Conservation (phyloP, 2,797 vertebrate species). For the Sebastes kiyomatsui region DNA sequence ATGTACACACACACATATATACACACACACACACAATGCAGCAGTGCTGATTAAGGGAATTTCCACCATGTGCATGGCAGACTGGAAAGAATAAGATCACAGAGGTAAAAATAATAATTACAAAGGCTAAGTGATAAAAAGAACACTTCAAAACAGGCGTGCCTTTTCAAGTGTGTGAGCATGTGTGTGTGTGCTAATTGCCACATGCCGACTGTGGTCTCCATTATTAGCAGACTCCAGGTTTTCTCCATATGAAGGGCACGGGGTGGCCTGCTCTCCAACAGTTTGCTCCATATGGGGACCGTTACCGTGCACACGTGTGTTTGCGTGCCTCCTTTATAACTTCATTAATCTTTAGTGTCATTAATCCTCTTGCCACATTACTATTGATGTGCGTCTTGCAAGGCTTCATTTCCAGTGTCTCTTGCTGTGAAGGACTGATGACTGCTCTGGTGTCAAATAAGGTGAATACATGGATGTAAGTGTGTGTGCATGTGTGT, state of each 20-base stretch:
- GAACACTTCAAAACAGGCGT: conserved; percentile 67
- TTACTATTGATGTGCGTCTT: conserved; percentile 63
- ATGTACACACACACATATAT: neutral
- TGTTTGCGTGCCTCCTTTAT: conserved; percentile 35
- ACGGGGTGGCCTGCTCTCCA: conserved; percentile 48
- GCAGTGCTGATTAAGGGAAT: conserved; percentile 70
- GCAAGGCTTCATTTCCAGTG: conserved; percentile 41
- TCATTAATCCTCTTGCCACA: conserved; percentile 53
- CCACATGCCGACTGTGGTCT: conserved; percentile 62
- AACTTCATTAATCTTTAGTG: conserved; percentile 67
- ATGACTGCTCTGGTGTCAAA: conserved; percentile 54
- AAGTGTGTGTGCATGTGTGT: neutral
- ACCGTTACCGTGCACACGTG: conserved; percentile 47
- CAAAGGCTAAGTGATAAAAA: conserved; percentile 68
- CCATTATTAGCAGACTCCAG: conserved; percentile 67
- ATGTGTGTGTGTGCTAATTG: conserved; percentile 44
- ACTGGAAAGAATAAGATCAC: conserved; percentile 77
- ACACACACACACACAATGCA: conserved; percentile 47
- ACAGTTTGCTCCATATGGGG: conserved; percentile 63
- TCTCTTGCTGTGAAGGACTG: conserved; percentile 25
- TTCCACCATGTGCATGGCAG: conserved; percentile 79
- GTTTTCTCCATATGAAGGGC: conserved; percentile 71
- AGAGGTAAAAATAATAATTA: conserved; percentile 73
- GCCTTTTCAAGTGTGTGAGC: conserved; percentile 59
- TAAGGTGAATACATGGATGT: conserved; percentile 35